Percentiles rank a stretch among this genome's conserved stretches.
Evolutionary conservation across 2,113 vertebrate genomes (phyloP).

Genomic region (Lepus europaeus): DNA sequence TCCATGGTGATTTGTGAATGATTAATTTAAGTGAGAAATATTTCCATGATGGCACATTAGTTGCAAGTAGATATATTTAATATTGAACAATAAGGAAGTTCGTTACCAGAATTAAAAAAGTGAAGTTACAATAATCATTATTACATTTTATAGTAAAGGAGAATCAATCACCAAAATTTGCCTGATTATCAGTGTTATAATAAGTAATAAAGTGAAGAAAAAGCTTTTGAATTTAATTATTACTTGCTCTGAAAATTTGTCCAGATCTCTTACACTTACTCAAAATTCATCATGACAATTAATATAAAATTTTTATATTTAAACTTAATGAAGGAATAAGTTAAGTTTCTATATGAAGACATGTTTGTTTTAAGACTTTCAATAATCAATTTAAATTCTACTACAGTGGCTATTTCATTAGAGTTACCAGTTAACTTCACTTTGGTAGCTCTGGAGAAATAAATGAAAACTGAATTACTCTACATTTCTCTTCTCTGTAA

Average conservation of each 20-base stretch:
- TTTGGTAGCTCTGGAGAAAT: constrained; percentile 24
- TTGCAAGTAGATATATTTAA: constrained; percentile 27
- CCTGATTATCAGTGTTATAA: neutral
- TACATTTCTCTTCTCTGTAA: neutral
- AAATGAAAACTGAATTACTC: neutral
- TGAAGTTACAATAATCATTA: constrained; percentile 42
- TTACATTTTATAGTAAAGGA: neutral
- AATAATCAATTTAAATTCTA: neutral
- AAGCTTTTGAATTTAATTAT: neutral
- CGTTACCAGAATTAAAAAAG: neutral
- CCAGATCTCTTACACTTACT: neutral
- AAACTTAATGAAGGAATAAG: constrained; percentile 23
- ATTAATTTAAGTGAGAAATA: constrained; percentile 41
- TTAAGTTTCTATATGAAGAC: constrained; percentile 10
- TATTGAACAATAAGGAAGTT: constrained; percentile 38
- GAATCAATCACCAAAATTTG: neutral
- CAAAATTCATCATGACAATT: constrained; percentile 6
- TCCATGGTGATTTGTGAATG: neutral
- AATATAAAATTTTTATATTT: constrained; percentile 22
- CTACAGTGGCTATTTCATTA: neutral
- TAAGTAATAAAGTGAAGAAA: constrained; percentile 8
- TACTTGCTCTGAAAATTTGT: constrained; percentile 34
- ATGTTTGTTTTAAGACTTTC: constrained; percentile 47
- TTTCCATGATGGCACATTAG: constrained; percentile 17
- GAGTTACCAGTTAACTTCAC: constrained; percentile 16